Evolutionary conservation across 1,140 invertebrate species (phyloP).

Genomic region (Anoplophora glabripennis): DNA sequence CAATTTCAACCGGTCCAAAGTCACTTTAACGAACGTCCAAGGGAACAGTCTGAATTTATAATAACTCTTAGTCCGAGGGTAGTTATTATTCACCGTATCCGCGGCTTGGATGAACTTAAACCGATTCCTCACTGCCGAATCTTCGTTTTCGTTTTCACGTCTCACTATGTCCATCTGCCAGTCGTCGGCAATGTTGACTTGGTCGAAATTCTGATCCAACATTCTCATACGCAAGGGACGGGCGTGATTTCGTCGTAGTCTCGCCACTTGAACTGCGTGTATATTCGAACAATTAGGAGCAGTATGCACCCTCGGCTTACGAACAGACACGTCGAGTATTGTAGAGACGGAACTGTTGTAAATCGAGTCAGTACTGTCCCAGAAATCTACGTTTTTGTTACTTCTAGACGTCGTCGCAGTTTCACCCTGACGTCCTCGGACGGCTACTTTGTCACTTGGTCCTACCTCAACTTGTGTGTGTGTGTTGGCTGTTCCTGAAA

Average conservation of each 20-base stretch:
- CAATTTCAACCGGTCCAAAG: constrained; percentile 88
- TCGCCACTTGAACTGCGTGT: not conserved
- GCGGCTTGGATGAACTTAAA: constrained; percentile 5
- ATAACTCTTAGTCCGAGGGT: constrained; percentile 27
- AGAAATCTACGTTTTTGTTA: constrained; percentile 38
- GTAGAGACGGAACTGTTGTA: constrained; percentile 27
- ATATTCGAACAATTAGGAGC: not conserved
- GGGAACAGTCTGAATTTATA: constrained; percentile 73
- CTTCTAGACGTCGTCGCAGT: not conserved
- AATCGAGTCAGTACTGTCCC: constrained; percentile 33
- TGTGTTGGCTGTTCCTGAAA: not conserved
- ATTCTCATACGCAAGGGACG: no score
- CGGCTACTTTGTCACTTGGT: constrained; percentile 38
- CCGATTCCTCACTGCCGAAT: no score
- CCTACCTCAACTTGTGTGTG: constrained; percentile 47
- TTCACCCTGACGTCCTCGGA: constrained; percentile 1
- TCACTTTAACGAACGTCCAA: constrained; percentile 69
- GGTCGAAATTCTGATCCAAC: no score
- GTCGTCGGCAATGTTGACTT: no score
- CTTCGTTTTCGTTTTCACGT: no score
- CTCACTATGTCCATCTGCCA: no score
- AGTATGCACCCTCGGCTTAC: not conserved
- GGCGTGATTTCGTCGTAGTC: not conserved
- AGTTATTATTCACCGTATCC: not conserved
- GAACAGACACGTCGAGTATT: constrained; percentile 24